Conservation (phyloP, 2,888 invertebrate species). For the Euzophera pinguis region DNA sequence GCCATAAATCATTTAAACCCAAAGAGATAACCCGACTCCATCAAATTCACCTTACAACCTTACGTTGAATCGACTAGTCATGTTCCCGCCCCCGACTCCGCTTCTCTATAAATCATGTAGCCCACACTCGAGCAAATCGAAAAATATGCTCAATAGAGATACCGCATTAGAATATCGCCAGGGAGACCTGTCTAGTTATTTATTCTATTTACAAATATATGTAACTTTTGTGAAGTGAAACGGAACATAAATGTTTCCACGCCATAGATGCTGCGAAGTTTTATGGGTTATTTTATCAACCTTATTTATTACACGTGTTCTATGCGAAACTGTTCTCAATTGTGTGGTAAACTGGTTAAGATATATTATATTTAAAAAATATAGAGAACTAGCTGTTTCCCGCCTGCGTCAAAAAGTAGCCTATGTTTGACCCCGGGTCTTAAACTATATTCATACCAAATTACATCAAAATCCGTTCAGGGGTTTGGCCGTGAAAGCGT, state of each 20-base stretch:
- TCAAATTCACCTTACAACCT: not conserved
- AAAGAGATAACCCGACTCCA: not conserved
- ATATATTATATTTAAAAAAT: not conserved
- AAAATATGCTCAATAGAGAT: conserved; percentile 55
- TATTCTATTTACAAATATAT: conserved; percentile 21
- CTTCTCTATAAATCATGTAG: conserved; percentile 46
- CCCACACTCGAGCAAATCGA: conserved; percentile 43
- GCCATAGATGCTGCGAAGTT: conserved; percentile 8
- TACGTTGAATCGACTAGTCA: not conserved
- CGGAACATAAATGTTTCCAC: conserved; percentile 15
- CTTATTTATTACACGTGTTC: not conserved
- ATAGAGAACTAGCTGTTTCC: no score
- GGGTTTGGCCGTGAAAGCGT: no score
- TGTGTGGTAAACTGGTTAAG: not conserved
- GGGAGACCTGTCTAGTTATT: conserved; percentile 18
- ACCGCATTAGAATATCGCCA: conserved; percentile 34
- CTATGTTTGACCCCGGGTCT: no score
- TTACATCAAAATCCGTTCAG: no score
- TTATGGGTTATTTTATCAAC: conserved; percentile 3
- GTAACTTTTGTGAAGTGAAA: conserved; percentile 17
- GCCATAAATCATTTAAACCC: conserved; percentile 43
- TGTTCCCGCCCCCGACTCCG: not conserved
- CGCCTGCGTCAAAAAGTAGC: no score
- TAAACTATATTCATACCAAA: no score
- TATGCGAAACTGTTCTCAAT: not conserved